Base-by-base conservation (phyloP, 30 jellyfish, hydroid and myxozoan genomes). In the Phacellophora camtschatica region DNA sequence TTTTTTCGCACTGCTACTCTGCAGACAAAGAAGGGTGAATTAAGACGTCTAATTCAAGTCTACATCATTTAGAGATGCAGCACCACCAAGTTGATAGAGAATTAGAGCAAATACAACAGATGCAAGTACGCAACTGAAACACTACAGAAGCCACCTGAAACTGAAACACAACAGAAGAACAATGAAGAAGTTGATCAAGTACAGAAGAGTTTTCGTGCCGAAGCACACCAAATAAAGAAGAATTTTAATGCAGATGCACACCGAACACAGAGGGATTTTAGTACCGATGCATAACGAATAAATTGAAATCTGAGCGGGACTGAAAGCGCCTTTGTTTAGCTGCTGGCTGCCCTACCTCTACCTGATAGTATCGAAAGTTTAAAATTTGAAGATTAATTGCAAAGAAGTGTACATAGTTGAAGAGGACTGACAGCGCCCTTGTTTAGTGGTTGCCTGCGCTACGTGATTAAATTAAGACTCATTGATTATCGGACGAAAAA, bases 1-100 rank as follows among this genome's bases (percentile, higher is more conserved):
- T 58, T 64, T 20, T 8, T 64, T 64, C 78, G 78, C 46, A 64
- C 78, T 64, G 78, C 46, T 36, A 64, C 78, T 64, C 13, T 64
- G 32, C 24, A 64, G 58, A 64, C 78, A 64, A 29, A 36, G 5
- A 64, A 64, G 30, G 78, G 78, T 5, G 78, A 64, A 36, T 32
- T 64, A 64, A 64, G 10, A 36, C 78, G 25, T 64, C 78, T 58
- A 9, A 32, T 32, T 13, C 78, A 64, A 36, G 78, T 27, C 78
- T 64, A 27, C 78, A 64, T 32, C 58, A 32, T 2, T 32, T 64
- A 27, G 78, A 64, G 78, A 20, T 64, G 19, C 59, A 64, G 28
- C 78, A 64, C 58, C 29, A 64, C 5, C 46, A 29, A 8, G 59
- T 64, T 4, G 61, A 64, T 11, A 64, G 78, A 64, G 78, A 32